Base-by-base conservation (phyloP, 2,888 invertebrate species). In the Erannis defoliaria region DNA sequence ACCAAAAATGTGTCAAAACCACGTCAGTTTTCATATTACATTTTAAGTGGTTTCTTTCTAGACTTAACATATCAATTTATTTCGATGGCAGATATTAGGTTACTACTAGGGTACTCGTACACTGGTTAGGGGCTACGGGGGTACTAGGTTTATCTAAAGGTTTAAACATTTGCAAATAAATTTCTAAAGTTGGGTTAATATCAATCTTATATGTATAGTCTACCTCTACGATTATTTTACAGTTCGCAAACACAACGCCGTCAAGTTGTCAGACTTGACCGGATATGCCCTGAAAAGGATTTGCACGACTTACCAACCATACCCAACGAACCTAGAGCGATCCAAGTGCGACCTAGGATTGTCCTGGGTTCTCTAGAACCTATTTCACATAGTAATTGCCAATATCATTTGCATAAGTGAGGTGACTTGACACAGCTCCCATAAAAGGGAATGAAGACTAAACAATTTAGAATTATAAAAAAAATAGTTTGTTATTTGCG, bases 271-370 rank as follows among this genome's bases (percentile, higher is more conserved):
- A 48, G 51, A 50, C 59, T 62, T 61, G 61, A 55, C 43, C 21
- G 19, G 33, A 42, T 37, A 14, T 23, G 35, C 31, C 80, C 82
- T 72, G 70, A 81, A 81, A 82, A 81, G 82, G 82, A 70, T 71
- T 74, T 73, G 76, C 82, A 82, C 82, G 82, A 76, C 46, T 49
- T 6, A 9, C 14, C 49, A 37, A 31, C 38, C 51, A 46, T 48
- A 46, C n/a, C 16, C 29, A 16, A 29, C 5, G n/a, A 5, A 38
- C 23, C 16, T 14, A 21, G 35, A 23, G 35, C 29, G 16, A 46
- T 33, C 1, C 31, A 10, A 10, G 45, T 35, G 21, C 49, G 23
- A 40, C 35, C 40, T 46, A 56, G 56, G 38, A 45, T 48, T 26
- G 56, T 43, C 56, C 48, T 42, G 12, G 37, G 31, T 21, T 42